Evolutionary conservation across 1,140 invertebrate genomes (phyloP), one percentile per base, ranked within the genome.

Genomic region (Heliconius eleuchia): DNA sequence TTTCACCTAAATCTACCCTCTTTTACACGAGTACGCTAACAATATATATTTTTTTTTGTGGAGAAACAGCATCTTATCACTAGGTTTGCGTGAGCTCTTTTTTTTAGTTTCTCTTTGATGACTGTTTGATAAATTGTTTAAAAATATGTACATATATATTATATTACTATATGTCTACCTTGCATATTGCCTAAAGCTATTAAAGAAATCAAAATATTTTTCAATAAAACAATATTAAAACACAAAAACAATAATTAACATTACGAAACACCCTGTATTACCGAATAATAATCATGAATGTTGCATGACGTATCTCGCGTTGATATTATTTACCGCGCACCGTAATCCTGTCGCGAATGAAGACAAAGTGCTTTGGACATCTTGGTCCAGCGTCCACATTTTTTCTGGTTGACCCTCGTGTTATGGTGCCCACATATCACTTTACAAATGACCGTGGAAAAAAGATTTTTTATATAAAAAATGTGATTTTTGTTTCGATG

Each of bases 251-350:
- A 93, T 93, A 3, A 34, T 34, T 3, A 34, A 34, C 30, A 7
- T 55, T 60, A 9, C n/a, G 3, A 66, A 85, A 76, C 90, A 88
- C 9, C 81, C 88, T 90, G 85, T 92, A 88, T 71, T 73, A n/a
- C 19, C 42, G 39, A 57, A 87, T 85, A 88, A 88, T 83, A 84
- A 83, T 82, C 84, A 93, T 93, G 91, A 93, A 93, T 93, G 91
- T 92, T 92, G 89, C 90, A 93, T 93, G 91, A 92, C 87, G 86
- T 88, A 83, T 87, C 82, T 82, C 84, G 86, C 89, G 87, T 84
- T 85, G 89, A 90, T 93, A 93, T 93, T 93, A 93, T 93, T 93
- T 93, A 93, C 91, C 91, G 90, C 85, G 86, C 89, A 83, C 84
- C 82, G 71, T 93, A 93, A 93, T 92, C 85, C 90, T 92, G 91